These are phyloP conservation scores for Lethrus apterus DNA, from an alignment of 1,140 invertebrate genomes.

Conservation along the genomic window DNA sequence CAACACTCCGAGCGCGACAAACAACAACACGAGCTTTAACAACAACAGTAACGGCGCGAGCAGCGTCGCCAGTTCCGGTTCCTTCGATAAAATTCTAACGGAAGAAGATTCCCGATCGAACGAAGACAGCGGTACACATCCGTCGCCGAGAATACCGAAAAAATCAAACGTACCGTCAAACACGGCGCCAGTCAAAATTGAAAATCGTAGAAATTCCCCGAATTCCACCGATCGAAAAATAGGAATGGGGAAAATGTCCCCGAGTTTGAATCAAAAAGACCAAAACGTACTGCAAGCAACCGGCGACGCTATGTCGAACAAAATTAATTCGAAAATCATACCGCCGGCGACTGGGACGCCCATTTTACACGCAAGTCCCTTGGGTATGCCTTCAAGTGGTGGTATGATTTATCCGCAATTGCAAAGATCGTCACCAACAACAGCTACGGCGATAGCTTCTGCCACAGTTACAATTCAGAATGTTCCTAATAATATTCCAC, in stretches of 20 bases:
- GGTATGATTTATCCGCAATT: slow-evolving; percentile 49
- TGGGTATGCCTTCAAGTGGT: slow-evolving; percentile 32
- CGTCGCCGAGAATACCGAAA: slow-evolving; percentile 47
- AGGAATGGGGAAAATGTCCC: slow-evolving; percentile 44
- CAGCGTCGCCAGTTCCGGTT: slow-evolving; percentile 59
- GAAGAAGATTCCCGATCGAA: slow-evolving; percentile 68
- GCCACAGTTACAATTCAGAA: slow-evolving; percentile 50
- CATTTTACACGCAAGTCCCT: slow-evolving; percentile 40
- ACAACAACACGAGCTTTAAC: slow-evolving; percentile 61
- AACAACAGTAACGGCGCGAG: slow-evolving; percentile 64
- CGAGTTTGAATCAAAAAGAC: slow-evolving; percentile 29
- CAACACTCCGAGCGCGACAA: slow-evolving; percentile 66
- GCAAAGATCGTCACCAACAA: slow-evolving; percentile 51
- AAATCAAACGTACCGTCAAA: slow-evolving; percentile 34
- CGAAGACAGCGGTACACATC: slow-evolving; percentile 50
- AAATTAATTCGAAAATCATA: slow-evolving; percentile 41
- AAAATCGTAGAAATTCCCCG: slow-evolving; percentile 56
- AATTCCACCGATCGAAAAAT: slow-evolving; percentile 43
- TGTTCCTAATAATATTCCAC: slow-evolving; percentile 48
- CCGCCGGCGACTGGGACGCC: slow-evolving; percentile 44
- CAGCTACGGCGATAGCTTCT: slow-evolving; percentile 49
- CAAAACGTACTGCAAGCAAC: slow-evolving; percentile 9
- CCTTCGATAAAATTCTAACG: slow-evolving; percentile 63
- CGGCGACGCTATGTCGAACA: slow-evolving; percentile 35
- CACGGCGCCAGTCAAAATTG: slow-evolving; percentile 48